A percentile compares a stretch with the other conserved stretches of the same genome.
These are phyloP conservation scores for Pandion haliaetus DNA, from an alignment of 2,113 vertebrate genomes.

Conservation along the genomic window DNA sequence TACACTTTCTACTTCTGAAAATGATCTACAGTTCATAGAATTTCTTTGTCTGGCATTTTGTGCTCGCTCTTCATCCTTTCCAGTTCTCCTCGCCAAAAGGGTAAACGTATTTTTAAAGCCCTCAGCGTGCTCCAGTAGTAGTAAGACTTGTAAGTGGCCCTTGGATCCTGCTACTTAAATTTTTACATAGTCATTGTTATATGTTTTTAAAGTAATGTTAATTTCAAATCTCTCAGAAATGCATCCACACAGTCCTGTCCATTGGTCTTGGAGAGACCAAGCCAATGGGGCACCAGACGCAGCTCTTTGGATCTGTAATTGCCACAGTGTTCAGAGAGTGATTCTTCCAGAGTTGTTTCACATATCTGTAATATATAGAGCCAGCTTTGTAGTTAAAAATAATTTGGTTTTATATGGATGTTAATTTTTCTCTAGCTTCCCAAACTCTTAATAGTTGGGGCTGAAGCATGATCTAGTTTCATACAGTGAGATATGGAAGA, in stretches of 20 bases:
- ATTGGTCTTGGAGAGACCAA: neutral
- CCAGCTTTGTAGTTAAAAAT: neutral
- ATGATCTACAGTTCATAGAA: neutral
- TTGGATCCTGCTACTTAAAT: neutral
- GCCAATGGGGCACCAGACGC: too few species aligned
- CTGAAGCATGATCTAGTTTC: neutral
- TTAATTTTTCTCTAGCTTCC: neutral
- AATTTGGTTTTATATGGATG: neutral
- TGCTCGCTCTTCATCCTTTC: neutral
- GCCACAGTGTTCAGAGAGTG: neutral
- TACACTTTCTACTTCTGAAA: neutral
- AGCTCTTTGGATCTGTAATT: neutral
- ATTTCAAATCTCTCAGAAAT: neutral
- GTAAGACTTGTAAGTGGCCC: neutral
- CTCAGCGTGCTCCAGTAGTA: neutral
- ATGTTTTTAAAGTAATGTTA: neutral
- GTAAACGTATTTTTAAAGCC: conserved; percentile 31
- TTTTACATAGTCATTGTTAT: neutral
- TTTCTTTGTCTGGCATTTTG: neutral
- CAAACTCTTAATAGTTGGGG: neutral
- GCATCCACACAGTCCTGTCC: neutral
- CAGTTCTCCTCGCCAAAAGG: neutral
- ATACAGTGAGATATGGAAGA: neutral
- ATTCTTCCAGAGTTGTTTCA: neutral
- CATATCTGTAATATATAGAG: neutral